Conservation (phyloP, 2,797 vertebrate species). For the Meriones psammophilus region DNA sequence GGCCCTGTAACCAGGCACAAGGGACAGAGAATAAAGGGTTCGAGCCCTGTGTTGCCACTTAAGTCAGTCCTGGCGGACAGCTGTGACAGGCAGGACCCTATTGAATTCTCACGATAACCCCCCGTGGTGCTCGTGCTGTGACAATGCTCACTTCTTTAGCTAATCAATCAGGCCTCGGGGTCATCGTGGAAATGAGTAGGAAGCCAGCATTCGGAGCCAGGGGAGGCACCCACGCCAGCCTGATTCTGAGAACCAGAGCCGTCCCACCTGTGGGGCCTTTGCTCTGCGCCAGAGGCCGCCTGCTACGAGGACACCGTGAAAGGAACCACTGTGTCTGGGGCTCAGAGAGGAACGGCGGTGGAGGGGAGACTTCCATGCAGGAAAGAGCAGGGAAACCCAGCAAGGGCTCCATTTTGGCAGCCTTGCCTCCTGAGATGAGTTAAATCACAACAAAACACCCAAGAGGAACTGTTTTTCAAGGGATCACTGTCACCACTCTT, state of each 20-base stretch:
- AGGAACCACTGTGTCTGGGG: not conserved
- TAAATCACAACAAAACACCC: not conserved
- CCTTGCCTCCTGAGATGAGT: not conserved
- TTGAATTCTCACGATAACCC: not conserved
- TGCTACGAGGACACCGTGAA: not conserved
- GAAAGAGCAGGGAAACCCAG: not conserved
- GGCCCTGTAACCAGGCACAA: not conserved
- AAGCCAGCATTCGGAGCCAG: not conserved
- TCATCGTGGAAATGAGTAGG: not conserved
- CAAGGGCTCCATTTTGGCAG: not conserved
- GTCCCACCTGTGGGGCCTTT: accelerated
- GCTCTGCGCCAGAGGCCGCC: not conserved
- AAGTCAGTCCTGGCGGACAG: not conserved
- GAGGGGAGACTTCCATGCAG: not conserved
- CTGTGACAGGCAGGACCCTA: not conserved
- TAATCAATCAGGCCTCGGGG: not conserved
- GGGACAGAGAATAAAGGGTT: not conserved
- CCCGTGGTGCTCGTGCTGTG: not conserved
- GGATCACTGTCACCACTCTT: not conserved
- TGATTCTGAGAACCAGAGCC: not conserved
- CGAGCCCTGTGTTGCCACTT: not conserved
- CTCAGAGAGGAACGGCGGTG: not conserved
- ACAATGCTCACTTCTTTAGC: not conserved
- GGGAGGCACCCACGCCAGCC: not conserved
- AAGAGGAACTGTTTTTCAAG: not conserved